phyloP scores from a whole-genome alignment of 2,113 vertebrate genomes.

The Fulica atra region DNA sequence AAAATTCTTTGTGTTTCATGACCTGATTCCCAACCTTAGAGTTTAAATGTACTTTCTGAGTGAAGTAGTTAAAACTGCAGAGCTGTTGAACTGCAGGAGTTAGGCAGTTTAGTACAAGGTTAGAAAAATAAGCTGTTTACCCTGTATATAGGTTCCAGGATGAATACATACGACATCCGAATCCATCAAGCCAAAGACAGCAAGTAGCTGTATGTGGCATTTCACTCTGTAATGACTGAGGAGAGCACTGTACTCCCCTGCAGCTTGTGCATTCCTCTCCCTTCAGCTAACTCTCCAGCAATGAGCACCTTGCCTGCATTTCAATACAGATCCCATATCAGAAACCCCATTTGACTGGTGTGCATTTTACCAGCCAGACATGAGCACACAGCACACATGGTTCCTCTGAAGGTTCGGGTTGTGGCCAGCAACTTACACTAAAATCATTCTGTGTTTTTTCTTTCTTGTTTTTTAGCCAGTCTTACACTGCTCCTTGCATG shows the following conservation, averaged over 20 bases:
- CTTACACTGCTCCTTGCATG: neutral
- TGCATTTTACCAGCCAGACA: neutral
- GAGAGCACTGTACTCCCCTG: neutral
- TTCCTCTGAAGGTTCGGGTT: neutral
- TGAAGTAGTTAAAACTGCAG: neutral
- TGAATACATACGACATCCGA: neutral
- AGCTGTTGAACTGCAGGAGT: neutral
- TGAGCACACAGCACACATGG: neutral
- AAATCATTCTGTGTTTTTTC: neutral
- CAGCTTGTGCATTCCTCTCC: neutral
- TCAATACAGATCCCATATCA: neutral
- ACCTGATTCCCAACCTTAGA: neutral
- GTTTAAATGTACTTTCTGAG: neutral
- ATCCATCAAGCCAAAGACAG: neutral
- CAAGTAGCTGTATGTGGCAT: neutral
- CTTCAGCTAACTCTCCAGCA: neutral
- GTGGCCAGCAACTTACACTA: neutral
- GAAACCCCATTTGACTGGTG: neutral
- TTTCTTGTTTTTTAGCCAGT: neutral
- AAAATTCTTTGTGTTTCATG: neutral
- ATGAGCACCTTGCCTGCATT: neutral
- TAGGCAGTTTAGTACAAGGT: neutral
- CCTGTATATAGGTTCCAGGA: neutral
- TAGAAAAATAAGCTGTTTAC: neutral
- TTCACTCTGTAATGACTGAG: neutral